Evolutionary conservation across 2,888 invertebrate genomes (phyloP), one percentile per base, ranked within the genome.

Genomic region (Cinara cedri): DNA sequence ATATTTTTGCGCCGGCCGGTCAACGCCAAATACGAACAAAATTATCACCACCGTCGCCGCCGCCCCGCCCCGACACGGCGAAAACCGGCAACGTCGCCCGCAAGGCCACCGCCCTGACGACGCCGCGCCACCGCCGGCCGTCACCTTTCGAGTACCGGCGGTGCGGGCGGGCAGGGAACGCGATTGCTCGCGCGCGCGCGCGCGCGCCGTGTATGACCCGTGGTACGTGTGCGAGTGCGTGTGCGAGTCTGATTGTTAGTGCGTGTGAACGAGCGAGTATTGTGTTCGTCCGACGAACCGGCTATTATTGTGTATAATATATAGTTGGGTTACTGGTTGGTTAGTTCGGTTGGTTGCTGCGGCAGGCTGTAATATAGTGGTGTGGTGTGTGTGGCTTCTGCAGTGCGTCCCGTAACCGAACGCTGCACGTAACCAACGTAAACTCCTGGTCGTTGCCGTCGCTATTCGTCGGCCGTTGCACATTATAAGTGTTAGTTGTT

Each of bases 11-110:
- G 76, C 76, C 75, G 55, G 66, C 66, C 74, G 57, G 76, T 68
- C 68, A 68, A 68, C 76, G 76, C 76, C 68, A 78, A 78, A 78
- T 78, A 78, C 68, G 76, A 68, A 70, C 68, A 21, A 60, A 68
- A 60, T 68, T 46, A 57, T 26, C 42, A 13, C 55, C 66, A 16
- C 51, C 42, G n/a, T n/a, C 21, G 14, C 46, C 24, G 10, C 26
- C 42, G 24, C 26, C 57, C 34, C 49, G 54, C 16, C 49, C 26
- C 19, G 55, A 49, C 57, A 16, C 16, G 46, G 10, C 26, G 34
- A 78, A 51, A 78, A 60, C 60, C 76, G 76, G 76, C 76, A 78
- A 78, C 76, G 76, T 78, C 68, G 76, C 76, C 68, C 57, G 60
- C 51, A 70, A 78, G 68, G 70, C 78, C 76, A 54, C 55, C 70